phyloP scores from a whole-genome alignment of 2,888 invertebrate genomes.

The Patella pellucida region DNA sequence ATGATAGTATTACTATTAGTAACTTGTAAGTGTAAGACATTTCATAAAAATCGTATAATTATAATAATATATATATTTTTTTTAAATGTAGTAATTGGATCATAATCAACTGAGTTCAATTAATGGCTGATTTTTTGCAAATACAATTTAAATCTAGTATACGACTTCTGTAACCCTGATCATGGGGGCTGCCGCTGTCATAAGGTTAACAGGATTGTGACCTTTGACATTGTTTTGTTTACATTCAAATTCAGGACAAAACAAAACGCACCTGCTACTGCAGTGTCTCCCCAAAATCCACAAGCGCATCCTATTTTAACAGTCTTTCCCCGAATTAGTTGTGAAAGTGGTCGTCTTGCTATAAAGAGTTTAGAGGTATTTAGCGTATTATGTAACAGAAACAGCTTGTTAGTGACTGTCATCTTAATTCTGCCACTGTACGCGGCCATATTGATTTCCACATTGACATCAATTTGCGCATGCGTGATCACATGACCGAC shows the following conservation, averaged over 20 bases:
- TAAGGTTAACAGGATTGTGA: neutral
- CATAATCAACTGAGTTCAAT: too few species aligned
- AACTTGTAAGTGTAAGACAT: too few species aligned
- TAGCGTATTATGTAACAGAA: neutral
- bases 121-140: too few species aligned
- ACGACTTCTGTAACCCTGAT: too few species aligned
- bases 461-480: conserved; percentile 35
- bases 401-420: neutral
- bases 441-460: conserved; percentile 21
- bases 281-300: conserved; percentile 75
- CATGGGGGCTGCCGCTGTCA: too few species aligned
- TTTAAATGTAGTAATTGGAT: too few species aligned
- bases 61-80: too few species aligned
- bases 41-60: too few species aligned
- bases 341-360: conserved; percentile 9
- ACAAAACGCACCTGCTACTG: conserved; percentile 70
- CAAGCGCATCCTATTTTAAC: conserved; percentile 72
- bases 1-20: too few species aligned
- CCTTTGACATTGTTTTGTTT: conserved; percentile 6
- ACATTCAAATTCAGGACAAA: neutral
- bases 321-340: conserved; percentile 42
- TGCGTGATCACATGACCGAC: conserved; percentile 55
- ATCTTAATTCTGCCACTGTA: neutral
- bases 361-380: conserved; percentile 1
- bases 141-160: too few species aligned